Evolutionary conservation across 2,797 vertebrate genomes (phyloP), one percentile per base, ranked within the genome.

Genomic region (Myotis pilosus): DNA sequence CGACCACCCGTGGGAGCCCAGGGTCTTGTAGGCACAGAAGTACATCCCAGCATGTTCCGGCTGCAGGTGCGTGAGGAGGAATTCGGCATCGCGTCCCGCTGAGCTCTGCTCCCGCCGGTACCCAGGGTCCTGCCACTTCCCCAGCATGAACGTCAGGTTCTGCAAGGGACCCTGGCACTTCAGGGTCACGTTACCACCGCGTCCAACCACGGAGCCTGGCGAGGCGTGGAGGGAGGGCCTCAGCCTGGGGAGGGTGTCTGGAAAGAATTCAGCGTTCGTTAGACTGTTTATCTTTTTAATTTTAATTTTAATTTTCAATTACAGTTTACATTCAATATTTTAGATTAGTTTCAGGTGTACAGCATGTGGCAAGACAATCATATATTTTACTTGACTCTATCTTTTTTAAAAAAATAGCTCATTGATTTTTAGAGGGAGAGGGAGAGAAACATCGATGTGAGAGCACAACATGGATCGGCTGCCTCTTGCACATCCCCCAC

Each of bases 171-270:
- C 47, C 20, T 19, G 53, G 57, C 96, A 96, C 66, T 3, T 68
- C 41, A 96, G 92, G 25, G 68, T 95, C 87, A 95, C 23, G 0
- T 66, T 87, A 17, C 83, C 66, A 23, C 25, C 0, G 1, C 0
- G 6, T 11, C 55, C 41, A 12, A 80, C 95, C 80, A 71, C 80
- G 0, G 11, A 30, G 41, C 79, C 62, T 25, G 95, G 92, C 92
- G 33, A 66, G 89, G 92, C 79, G 0, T 22, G 36, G 64, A 97
- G 66, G 16, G 25, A 38, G 36, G 96, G 92, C 19, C 51, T 92
- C 79, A 92, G 75, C 19, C 51, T 92, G 83, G 93, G 75, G 44
- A 95, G 69, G 6, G 16, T 72, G 79, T 91, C 96, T 95, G 75
- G 55, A 89, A 80, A 86, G 79, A 86, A 83, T 64, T 36, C 57